A percentile compares a stretch with the other conserved stretches of the same genome.
Evolutionary conservation across 1,140 invertebrate genomes (phyloP).

Genomic region (Metopolophium dirhodum): DNA sequence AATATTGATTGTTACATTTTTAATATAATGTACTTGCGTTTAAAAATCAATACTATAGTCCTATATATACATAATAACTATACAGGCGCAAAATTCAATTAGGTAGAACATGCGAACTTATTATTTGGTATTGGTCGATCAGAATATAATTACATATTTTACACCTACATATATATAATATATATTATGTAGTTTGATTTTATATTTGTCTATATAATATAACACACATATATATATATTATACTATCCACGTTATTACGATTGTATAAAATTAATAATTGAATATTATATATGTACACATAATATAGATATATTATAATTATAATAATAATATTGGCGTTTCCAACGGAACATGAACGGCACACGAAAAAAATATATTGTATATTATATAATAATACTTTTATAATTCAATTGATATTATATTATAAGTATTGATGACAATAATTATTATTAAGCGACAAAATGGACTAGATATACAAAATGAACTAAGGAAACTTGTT

Average conservation of each 20-base stretch:
- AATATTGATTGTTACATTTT: not conserved
- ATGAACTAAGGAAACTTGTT: not conserved
- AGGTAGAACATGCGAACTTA: not conserved
- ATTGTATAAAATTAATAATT: slow-evolving; percentile 4
- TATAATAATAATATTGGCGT: not conserved
- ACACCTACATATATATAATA: not conserved
- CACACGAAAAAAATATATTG: not conserved
- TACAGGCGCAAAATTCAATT: not conserved
- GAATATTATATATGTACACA: not conserved
- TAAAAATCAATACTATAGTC: not conserved
- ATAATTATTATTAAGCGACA: not conserved
- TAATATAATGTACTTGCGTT: not conserved
- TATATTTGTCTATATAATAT: no score
- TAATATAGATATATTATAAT: not conserved
- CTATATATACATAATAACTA: no score
- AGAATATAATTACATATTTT: not conserved
- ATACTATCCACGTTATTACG: not conserved
- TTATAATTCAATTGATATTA: not conserved
- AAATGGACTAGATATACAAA: not conserved
- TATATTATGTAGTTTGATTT: not conserved
- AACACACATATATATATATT: not conserved
- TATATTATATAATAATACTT: not conserved
- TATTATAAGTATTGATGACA: not conserved
- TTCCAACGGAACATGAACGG: not conserved
- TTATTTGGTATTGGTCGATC: not conserved